A percentile compares a stretch with the other conserved stretches of the same genome.
These are phyloP conservation scores for Drosophila simulans DNA, from an alignment of 1,140 invertebrate genomes.

Conservation along the genomic window DNA sequence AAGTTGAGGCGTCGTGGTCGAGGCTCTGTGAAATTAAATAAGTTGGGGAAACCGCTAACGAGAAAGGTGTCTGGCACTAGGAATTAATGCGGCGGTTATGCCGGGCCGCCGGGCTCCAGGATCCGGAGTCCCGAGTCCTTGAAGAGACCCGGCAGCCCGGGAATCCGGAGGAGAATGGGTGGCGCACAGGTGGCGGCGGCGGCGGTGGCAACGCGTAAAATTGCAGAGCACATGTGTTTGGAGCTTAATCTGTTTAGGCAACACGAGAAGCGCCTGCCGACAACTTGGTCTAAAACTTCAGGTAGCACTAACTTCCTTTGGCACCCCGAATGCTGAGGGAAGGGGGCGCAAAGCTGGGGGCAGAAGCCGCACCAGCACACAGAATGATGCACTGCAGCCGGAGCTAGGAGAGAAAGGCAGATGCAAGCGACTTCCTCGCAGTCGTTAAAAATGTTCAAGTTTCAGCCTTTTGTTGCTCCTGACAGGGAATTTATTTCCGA, in stretches of 20 bases:
- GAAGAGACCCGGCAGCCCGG: background rate
- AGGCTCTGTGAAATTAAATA: constrained; percentile 71
- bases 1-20: constrained; percentile 48
- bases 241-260: constrained; percentile 81
- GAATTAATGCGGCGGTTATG: constrained; percentile 81
- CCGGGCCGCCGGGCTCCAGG: constrained; percentile 45
- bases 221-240: constrained; percentile 75
- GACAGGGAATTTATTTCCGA: constrained; percentile 56
- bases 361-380: constrained; percentile 6
- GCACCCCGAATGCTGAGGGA: constrained; percentile 24
- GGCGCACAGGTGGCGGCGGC: background rate
- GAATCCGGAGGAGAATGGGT: background rate
- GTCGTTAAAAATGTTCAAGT: constrained; percentile 58
- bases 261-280: constrained; percentile 72
- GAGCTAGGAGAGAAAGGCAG: background rate
- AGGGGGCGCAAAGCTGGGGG: background rate
- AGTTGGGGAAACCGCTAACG: constrained; percentile 78
- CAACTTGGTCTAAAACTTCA: constrained; percentile 75
- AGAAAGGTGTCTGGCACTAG: constrained; percentile 82
- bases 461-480: constrained; percentile 25
- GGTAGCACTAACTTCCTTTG: constrained; percentile 77
- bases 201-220: constrained; percentile 65
- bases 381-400: constrained; percentile 67
- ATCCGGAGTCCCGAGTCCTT: background rate
- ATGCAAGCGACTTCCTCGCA: constrained; percentile 17